Conservation (phyloP, 2,113 vertebrate genomes). For the Mohoua ochrocephala region DNA sequence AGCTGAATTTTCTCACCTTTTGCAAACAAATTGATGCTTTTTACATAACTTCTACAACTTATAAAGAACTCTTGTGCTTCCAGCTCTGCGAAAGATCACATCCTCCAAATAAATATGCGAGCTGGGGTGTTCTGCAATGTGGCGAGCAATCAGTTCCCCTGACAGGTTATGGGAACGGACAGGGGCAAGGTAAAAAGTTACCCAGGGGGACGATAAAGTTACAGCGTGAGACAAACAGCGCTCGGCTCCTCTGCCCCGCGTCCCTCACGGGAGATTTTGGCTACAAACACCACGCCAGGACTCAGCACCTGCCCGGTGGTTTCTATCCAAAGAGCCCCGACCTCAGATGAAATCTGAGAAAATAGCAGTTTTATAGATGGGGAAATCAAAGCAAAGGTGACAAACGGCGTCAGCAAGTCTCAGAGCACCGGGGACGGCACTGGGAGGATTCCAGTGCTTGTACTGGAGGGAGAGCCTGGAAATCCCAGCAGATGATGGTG, state of each 20-base stretch:
- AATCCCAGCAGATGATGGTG: neutral
- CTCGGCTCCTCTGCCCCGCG: neutral
- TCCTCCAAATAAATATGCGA: neutral
- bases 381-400: neutral
- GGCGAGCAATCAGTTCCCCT: neutral
- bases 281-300: fast-evolving
- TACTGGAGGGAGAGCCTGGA: fast-evolving
- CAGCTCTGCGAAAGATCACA: neutral
- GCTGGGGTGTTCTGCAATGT: neutral
- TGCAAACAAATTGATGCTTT: fast-evolving
- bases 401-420: fast-evolving
- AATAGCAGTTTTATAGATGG: fast-evolving
- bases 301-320: fast-evolving
- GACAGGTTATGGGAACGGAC: fast-evolving
- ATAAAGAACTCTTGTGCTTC: neutral
- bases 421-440: fast-evolving
- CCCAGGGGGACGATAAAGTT: neutral
- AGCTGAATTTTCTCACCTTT: neutral
- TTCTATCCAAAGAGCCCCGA: neutral
- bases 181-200: neutral
- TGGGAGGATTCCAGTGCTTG: neutral
- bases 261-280: fast-evolving
- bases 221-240: neutral
- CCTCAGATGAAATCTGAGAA: neutral
- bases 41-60: neutral